phyloP scores from a whole-genome alignment of 2,113 vertebrate species.

The Alethe diademata region DNA sequence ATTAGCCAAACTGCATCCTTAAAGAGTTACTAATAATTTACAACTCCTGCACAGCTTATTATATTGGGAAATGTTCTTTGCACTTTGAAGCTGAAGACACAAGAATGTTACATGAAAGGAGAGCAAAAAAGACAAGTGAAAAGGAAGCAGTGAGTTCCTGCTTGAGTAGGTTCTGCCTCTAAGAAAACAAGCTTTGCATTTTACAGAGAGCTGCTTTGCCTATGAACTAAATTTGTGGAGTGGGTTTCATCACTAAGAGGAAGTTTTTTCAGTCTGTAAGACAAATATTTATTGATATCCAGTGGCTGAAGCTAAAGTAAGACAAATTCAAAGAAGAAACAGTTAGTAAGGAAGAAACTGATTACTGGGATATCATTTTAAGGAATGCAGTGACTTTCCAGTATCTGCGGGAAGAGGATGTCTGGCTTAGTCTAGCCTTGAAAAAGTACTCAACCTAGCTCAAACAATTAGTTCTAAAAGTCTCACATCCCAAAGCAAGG shows the following conservation, averaged over 20 bases:
- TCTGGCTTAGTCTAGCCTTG: background rate
- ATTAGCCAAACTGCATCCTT: background rate
- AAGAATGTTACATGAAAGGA: background rate
- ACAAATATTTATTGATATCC: background rate
- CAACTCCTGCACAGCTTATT: background rate
- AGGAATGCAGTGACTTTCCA: background rate
- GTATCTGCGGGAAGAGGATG: background rate
- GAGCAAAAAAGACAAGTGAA: slow-evolving; percentile 12
- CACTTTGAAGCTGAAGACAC: background rate
- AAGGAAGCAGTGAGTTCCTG: slow-evolving; percentile 45
- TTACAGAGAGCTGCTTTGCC: background rate
- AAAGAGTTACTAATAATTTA: slow-evolving; percentile 12
- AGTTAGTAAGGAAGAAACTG: background rate
- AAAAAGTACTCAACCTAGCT: background rate
- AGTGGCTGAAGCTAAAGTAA: background rate
- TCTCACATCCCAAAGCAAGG: background rate
- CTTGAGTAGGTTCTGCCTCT: background rate
- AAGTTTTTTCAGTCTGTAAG: background rate
- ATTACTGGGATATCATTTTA: background rate
- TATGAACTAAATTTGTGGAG: background rate
- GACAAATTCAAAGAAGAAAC: background rate
- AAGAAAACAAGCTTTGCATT: slow-evolving; percentile 43
- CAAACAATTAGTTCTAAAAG: background rate
- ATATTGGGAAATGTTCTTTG: background rate
- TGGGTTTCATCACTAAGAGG: background rate